These are phyloP conservation scores for Parazoanthus atlanticus DNA, from an alignment of 92 coral and sea anemone species.

Conservation along the genomic window DNA sequence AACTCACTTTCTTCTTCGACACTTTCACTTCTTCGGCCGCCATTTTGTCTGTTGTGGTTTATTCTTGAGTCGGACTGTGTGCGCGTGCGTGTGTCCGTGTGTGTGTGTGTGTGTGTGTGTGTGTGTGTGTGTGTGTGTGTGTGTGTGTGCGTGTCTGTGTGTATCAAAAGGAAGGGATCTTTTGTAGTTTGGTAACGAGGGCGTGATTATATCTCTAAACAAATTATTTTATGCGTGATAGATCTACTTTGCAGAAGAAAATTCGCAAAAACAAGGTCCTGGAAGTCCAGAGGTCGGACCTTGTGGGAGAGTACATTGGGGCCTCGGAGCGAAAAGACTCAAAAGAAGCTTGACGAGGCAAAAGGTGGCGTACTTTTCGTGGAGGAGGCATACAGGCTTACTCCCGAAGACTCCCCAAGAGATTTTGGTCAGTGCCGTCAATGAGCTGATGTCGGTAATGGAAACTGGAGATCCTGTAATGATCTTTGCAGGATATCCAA, in stretches of 20 bases:
- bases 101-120: too few relatives aligned
- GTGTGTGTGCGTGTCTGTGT: too few relatives aligned
- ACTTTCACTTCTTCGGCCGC: too few relatives aligned
- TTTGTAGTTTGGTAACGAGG: not conserved
- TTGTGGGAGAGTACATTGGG: slow-evolving; percentile 54
- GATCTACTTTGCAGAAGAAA: too few relatives aligned
- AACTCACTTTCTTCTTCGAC: too few relatives aligned
- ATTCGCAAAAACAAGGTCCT: slow-evolving; percentile 36
- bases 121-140: too few relatives aligned
- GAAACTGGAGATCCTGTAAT: slow-evolving; percentile 53
- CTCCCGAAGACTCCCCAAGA: slow-evolving; percentile 31
- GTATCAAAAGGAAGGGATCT: too few relatives aligned
- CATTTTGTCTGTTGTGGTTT: too few relatives aligned
- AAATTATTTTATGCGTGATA: not conserved
- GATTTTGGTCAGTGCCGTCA: slow-evolving; percentile 57
- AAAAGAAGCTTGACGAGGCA: slow-evolving; percentile 46
- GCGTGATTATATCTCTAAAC: not conserved
- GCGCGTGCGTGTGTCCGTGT: too few relatives aligned
- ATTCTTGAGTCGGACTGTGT: too few relatives aligned
- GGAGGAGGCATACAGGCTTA: slow-evolving; percentile 54
- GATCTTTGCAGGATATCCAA: slow-evolving; percentile 56
- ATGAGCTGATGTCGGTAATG: slow-evolving; percentile 58
- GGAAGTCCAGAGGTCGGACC: slow-evolving; percentile 59
- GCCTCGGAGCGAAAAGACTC: slow-evolving; percentile 44
- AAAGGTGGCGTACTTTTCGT: slow-evolving; percentile 55